Base-by-base conservation (phyloP, 1,140 invertebrate genomes). In the Caenorhabditis brenneri region DNA sequence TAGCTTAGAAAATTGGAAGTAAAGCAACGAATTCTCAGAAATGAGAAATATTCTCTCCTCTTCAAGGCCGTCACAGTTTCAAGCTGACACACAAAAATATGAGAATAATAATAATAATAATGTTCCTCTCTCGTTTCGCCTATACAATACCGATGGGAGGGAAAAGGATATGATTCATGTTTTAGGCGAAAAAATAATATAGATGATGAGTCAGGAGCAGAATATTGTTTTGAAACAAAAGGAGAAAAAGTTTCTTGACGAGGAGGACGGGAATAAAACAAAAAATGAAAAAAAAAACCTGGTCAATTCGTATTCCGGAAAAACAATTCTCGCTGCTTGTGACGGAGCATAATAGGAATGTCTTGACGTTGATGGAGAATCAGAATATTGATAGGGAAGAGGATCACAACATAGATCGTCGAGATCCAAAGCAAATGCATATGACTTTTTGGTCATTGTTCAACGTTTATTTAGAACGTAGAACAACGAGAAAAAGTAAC, bases 241-340 rank as follows among this genome's bases (percentile, higher is more conserved):
- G n/a, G n/a, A n/a, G n/a, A n/a, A n/a, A n/a, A n/a, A n/a, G n/a
- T n/a, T n/a, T n/a, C n/a, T n/a, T n/a, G n/a, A n/a, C n/a, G n/a
- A n/a, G n/a, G n/a, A n/a, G n/a, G n/a, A n/a, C n/a, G n/a, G n/a
- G n/a, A n/a, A n/a, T n/a, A n/a, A n/a, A n/a, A n/a, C n/a, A n/a
- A n/a, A n/a, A n/a, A n/a, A n/a, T n/a, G n/a, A n/a, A n/a, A n/a
- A 74, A 42, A 22, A 36, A 74, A 74, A 74, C 65, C 65, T 74
- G 65, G 36, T 74, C 65, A 74, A 46, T 74, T 74, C 65, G 36
- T 74, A 74, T 74, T 74, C 65, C 65, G 65, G 65, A 24, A 74
- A 74, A 74, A 74, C 33, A 24, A 46, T 39, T 42, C 65, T 33
- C 3, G 19, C 1, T 19, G 19, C 1, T 19, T 24, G 6, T 7